Base-by-base conservation (phyloP, 2,888 invertebrate genomes). In the Mimachlamys varia region DNA sequence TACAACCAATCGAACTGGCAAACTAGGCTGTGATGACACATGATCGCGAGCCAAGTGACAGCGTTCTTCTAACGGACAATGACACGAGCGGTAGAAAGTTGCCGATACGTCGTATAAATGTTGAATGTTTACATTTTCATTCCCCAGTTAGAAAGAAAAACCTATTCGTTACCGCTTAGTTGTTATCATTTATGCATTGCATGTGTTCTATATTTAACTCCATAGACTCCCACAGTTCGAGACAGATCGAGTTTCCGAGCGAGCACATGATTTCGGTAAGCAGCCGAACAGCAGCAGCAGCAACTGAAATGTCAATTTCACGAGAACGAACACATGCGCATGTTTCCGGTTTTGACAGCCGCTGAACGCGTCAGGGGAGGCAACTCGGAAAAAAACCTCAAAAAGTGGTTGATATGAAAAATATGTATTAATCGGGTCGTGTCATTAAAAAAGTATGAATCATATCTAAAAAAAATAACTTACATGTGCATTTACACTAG, bases 151-250 rank as follows among this genome's bases (percentile, higher is more conserved):
- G 12, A 76, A 76, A 76, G 33, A 76, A 76, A 76, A 76, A 22
- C 62, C 76, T 76, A 33, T 33, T 76, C 76, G 76, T 76, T 76
- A 33, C 76, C 27, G 22, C 76, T 76, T 76, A 76, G 27, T 76
- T 76, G 76, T 33, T 76, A 76, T 76, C 76, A 76, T 76, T 76
- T 76, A 76, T 76, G 76, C 76, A 76, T 76, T 76, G 76, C 76
- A 76, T 76, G 76, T 22, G 76, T 76, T 76, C 76, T 76, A 76
- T 76, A 76, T 76, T 76, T 76, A 76, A 76, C 76, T 76, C 76
- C 33, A 27, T 33, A 22, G 76, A 15, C 33, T 76, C 76, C 76
- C 76, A 33, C 76, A 27, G 76, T 76, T 76, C 22, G 76, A 76
- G 76, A 76, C 7, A 27, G 76, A 76, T 76, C 76, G 17, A 33